phyloP scores from a whole-genome alignment of 2,888 invertebrate genomes.

The Crioceris asparagi region DNA sequence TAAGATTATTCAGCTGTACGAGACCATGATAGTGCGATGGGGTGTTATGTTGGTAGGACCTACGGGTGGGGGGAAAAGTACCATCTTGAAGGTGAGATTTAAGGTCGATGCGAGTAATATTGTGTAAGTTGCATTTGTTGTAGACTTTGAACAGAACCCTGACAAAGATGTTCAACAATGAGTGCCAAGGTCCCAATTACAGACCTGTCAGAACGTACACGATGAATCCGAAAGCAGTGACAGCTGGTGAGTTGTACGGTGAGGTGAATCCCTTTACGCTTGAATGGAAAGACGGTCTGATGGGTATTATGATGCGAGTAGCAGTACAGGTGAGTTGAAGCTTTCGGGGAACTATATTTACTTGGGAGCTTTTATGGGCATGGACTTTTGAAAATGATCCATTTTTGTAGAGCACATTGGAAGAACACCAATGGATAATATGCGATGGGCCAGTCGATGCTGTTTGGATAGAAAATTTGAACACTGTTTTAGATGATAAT shows the following conservation, averaged over 20 bases:
- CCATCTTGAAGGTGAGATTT: constrained; percentile 53
- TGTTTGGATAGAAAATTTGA: constrained; percentile 91
- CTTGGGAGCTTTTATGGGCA: too few species aligned
- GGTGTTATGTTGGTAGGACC: constrained; percentile 90
- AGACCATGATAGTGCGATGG: constrained; percentile 85
- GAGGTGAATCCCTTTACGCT: constrained; percentile 72
- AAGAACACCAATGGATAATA: constrained; percentile 82
- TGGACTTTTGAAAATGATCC: too few species aligned
- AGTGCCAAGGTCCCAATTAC: constrained; percentile 50
- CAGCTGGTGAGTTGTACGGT: constrained; percentile 81
- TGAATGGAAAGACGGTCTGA: constrained; percentile 85
- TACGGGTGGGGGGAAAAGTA: constrained; percentile 78
- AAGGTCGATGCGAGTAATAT: neutral
- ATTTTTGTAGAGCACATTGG: constrained; percentile 15
- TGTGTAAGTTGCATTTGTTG: constrained; percentile 12
- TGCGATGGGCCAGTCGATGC: constrained; percentile 90
- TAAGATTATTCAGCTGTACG: constrained; percentile 77
- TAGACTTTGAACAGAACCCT: constrained; percentile 64
- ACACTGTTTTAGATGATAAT: constrained; percentile 85
- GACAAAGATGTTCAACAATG: constrained; percentile 51
- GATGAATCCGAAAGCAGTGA: constrained; percentile 82
- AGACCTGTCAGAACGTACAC: constrained; percentile 65
- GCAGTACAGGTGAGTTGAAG: constrained; percentile 43
- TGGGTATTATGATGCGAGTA: constrained; percentile 55
- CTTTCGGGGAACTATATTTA: too few species aligned